Percentiles rank a stretch among this genome's conserved stretches.
These are phyloP conservation scores for Phenacoccus solenopsis DNA, from an alignment of 1,140 invertebrate species.

Conservation along the genomic window DNA sequence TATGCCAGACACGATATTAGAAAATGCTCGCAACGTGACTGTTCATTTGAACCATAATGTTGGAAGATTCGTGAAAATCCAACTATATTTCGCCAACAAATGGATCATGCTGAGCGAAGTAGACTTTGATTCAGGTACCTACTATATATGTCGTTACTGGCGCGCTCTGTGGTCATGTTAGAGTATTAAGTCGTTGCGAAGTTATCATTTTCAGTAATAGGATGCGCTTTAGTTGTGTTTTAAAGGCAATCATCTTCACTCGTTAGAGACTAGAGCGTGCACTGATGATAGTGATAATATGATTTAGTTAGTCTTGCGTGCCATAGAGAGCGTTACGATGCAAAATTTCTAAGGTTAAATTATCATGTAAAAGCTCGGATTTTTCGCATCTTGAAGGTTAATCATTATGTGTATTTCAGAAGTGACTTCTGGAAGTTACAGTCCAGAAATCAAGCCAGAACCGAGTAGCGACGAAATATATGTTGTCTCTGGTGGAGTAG, in stretches of 20 bases:
- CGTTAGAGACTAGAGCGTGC: no score
- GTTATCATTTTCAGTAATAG: no score
- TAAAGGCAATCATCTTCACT: no score
- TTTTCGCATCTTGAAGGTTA: no score
- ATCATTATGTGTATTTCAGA: conserved; percentile 33
- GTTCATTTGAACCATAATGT: conserved; percentile 48
- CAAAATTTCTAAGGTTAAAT: no score
- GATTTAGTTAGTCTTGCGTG: no score
- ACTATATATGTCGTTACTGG: no score
- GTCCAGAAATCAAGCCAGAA: conserved; percentile 42
- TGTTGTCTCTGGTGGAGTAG: conserved; percentile 37
- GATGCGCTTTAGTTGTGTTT: no score
- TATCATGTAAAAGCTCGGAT: neutral
- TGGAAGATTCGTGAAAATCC: conserved; percentile 52
- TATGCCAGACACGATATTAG: conserved; percentile 54
- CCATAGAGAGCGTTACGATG: no score
- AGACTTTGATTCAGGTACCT: conserved; percentile 50
- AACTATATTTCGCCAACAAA: conserved; percentile 55
- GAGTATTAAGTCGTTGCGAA: no score
- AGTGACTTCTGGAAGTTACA: conserved; percentile 43
- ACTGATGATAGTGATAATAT: no score
- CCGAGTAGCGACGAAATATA: conserved; percentile 39
- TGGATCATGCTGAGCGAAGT: conserved; percentile 75
- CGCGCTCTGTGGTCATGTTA: no score
- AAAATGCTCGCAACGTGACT: conserved; percentile 58